Evolutionary conservation across 2,797 vertebrate species (phyloP).

Genomic region (Pelochelys cantorii): DNA sequence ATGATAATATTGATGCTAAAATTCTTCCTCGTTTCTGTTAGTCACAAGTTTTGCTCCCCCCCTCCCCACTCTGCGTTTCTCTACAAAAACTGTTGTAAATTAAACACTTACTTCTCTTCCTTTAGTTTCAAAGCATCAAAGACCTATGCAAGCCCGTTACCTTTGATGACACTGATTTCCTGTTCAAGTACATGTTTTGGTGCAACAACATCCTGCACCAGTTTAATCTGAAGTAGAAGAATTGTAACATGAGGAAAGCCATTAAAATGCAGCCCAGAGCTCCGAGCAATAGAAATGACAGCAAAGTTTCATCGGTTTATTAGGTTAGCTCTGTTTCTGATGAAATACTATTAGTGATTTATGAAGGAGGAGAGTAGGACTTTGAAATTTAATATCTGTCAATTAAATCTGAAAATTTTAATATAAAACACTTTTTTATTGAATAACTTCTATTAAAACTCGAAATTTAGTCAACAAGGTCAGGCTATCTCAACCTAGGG

Average conservation of each 20-base stretch:
- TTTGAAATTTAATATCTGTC: conserved; percentile 72
- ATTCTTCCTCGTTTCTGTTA: fast-evolving
- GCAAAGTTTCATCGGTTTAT: conserved; percentile 58
- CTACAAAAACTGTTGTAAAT: conserved; percentile 65
- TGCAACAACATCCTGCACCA: conserved; percentile 63
- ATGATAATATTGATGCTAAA: not conserved
- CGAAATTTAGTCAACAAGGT: conserved; percentile 50
- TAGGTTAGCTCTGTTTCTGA: conserved; percentile 58
- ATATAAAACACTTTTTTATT: conserved; percentile 62
- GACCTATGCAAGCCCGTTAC: conserved; percentile 55
- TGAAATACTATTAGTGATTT: conserved; percentile 66
- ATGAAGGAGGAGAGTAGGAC: conserved; percentile 44
- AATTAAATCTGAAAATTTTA: conserved; percentile 65
- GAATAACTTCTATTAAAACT: conserved; percentile 66
- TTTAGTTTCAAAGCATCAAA: conserved; percentile 66
- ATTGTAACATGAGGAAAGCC: conserved; percentile 64
- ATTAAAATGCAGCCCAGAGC: conserved; percentile 57
- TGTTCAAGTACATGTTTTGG: conserved; percentile 64
- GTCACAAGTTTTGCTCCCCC: not conserved
- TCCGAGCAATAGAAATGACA: conserved; percentile 44
- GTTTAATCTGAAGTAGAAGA: conserved; percentile 66
- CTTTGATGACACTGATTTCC: conserved; percentile 58
- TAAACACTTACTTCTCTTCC: conserved; percentile 61
- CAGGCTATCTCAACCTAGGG: conserved; percentile 19
- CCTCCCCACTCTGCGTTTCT: not conserved